Conservation (phyloP, 1,140 invertebrate genomes). For the Piezodorus guildinii region DNA sequence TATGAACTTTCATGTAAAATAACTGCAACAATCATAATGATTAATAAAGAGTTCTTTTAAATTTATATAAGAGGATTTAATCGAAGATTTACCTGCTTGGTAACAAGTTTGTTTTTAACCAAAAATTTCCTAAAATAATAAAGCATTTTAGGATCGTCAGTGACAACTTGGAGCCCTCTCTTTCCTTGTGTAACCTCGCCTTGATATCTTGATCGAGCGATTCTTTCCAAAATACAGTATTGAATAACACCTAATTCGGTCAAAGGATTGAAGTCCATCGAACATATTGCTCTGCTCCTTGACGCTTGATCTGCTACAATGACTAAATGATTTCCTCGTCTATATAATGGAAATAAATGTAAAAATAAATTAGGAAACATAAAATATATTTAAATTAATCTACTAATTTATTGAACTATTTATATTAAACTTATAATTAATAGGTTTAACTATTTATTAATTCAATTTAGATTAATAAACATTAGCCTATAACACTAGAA, state of each 20-base stretch:
- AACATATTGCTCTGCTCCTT: slow-evolving; percentile 46
- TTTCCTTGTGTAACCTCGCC: slow-evolving; percentile 61
- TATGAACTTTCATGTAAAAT: slow-evolving; percentile 33
- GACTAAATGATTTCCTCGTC: slow-evolving; percentile 49
- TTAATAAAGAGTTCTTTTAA: neutral
- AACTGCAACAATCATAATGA: neutral
- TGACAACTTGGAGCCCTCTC: slow-evolving; percentile 40
- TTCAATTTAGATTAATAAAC: too few species aligned
- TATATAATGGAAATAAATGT: slow-evolving; percentile 29
- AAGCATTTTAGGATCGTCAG: slow-evolving; percentile 48
- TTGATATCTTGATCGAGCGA: slow-evolving; percentile 56
- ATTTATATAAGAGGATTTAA: too few species aligned
- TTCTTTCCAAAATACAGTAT: slow-evolving; percentile 63
- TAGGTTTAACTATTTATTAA: too few species aligned
- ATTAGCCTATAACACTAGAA: too few species aligned
- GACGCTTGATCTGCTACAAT: slow-evolving; percentile 57
- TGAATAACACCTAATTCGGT: slow-evolving; percentile 43
- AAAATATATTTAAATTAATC: too few species aligned
- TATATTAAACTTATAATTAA: too few species aligned
- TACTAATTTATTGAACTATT: too few species aligned
- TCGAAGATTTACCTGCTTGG: slow-evolving; percentile 41
- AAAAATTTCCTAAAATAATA: slow-evolving; percentile 55
- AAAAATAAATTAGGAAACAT: too few species aligned
- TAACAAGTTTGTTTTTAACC: slow-evolving; percentile 45
- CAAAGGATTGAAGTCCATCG: slow-evolving; percentile 38